These are phyloP conservation scores for Scopus umbretta DNA, from an alignment of 2,113 vertebrate genomes.

Conservation along the genomic window DNA sequence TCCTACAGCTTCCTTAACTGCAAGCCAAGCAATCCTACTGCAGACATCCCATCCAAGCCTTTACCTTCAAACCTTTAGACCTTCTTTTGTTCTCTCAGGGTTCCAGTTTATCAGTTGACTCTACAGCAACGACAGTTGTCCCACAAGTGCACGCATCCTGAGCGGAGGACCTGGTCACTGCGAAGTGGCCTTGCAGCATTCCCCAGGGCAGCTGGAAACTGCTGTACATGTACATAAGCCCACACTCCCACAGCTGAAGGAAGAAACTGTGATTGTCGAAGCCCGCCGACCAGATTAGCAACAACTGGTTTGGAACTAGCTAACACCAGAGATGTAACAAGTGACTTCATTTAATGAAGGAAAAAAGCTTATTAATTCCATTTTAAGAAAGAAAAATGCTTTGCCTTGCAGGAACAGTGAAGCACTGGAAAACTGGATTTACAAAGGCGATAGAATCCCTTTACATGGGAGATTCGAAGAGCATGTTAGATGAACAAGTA, in stretches of 20 bases:
- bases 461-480: background rate
- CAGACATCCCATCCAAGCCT: background rate
- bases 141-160: background rate
- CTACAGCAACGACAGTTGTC: background rate
- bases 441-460: background rate
- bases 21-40: background rate
- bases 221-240: background rate
- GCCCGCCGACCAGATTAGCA: background rate
- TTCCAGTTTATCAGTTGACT: background rate
- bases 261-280: background rate
- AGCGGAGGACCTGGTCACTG: background rate
- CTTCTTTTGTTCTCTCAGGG: background rate
- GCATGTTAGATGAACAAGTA: background rate
- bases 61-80: background rate
- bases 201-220: background rate
- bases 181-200: background rate
- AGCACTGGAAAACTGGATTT: background rate
- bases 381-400: background rate
- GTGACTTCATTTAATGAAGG: background rate
- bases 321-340: background rate
- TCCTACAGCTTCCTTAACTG: background rate
- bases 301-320: background rate
- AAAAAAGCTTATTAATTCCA: background rate
- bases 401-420: background rate
- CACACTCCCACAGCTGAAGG: background rate